Conservation (phyloP, 2,797 vertebrate genomes). For the Orientallactaga sibirica region DNA sequence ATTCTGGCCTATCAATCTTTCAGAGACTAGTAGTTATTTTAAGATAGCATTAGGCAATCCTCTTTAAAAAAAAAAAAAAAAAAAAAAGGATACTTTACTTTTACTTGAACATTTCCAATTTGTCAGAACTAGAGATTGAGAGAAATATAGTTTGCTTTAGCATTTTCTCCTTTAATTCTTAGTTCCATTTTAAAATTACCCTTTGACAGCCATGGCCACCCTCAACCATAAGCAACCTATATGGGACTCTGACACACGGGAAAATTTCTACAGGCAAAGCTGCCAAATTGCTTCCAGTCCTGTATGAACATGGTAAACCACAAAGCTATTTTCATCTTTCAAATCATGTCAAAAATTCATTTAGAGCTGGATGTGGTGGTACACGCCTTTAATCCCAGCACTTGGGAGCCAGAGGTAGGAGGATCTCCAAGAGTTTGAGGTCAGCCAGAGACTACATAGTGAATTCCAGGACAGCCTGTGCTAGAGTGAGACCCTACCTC, state of each 20-base stretch:
- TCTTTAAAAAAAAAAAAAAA: slow-evolving; percentile 33
- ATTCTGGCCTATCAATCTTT: neutral
- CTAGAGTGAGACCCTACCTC: too few relatives aligned
- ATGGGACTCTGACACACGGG: neutral
- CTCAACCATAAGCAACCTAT: neutral
- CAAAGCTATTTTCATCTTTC: neutral
- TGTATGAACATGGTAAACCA: neutral
- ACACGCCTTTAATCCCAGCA: too few relatives aligned
- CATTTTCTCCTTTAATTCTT: slow-evolving; percentile 38
- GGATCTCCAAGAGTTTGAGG: too few relatives aligned
- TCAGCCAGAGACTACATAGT: too few relatives aligned
- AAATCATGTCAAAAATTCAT: neutral
- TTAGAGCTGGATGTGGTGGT: neutral
- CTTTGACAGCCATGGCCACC: neutral
- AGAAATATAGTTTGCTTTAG: neutral
- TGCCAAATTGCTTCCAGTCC: neutral
- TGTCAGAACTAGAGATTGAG: neutral
- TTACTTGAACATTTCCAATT: neutral
- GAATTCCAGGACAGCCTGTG: too few relatives aligned
- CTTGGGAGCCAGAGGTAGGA: too few relatives aligned
- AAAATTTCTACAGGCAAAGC: neutral
- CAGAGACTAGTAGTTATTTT: slow-evolving; percentile 22
- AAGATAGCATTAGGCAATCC: neutral
- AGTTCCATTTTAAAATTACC: neutral
- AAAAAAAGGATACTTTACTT: neutral